Base-by-base conservation (phyloP, 2,797 vertebrate species). In the Anguilla megastoma region DNA sequence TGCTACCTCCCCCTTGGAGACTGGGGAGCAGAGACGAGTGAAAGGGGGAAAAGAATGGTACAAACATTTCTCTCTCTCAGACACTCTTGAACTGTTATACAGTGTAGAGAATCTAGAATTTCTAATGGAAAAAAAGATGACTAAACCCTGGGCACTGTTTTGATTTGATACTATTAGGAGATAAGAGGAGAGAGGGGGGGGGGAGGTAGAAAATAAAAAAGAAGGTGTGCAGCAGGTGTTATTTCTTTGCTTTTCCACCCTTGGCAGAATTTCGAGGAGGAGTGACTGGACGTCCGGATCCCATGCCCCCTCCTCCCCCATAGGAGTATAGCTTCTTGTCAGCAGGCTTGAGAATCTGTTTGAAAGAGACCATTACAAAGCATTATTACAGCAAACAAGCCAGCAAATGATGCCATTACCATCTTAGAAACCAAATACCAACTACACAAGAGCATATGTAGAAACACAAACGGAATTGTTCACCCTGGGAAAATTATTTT, bases 341-440 rank as follows among this genome's bases (percentile, higher is more conserved):
- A 33, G 96, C 96, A 6, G 96, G 96, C 91, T 97, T 97, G 86
- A 97, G 94, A 89, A 97, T 97, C 96, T 97, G 91, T 30, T 24
- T 6, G n/a, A 83, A 33, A 60, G 85, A 63, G 27, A 52, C n/a
- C 52, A 33, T 41, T 79, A 79, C 33, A 48, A 27, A n/a, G 1
- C 0, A 30, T 6, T n/a, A 12, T 0, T 1, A 12, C 66, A 18
- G 74, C 6, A 30, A 9, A 54, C 71, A 52, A 36, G 50, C 66
- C n/a, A 18, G 5, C 3, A 41, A 18, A 79, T 12, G 69, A 30
- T 41, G 12, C 16, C 74, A 41, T 36, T 16, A 79, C 14, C 66
- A 41, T 41, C 33, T 2, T 4, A 36, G 1, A 71, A 79, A 6
- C 12, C 33, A 79, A 36, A 79, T 12, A 18, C 0, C 33, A 4